Base-by-base conservation (phyloP, 2,797 vertebrate genomes). In the Sciurus carolinensis region DNA sequence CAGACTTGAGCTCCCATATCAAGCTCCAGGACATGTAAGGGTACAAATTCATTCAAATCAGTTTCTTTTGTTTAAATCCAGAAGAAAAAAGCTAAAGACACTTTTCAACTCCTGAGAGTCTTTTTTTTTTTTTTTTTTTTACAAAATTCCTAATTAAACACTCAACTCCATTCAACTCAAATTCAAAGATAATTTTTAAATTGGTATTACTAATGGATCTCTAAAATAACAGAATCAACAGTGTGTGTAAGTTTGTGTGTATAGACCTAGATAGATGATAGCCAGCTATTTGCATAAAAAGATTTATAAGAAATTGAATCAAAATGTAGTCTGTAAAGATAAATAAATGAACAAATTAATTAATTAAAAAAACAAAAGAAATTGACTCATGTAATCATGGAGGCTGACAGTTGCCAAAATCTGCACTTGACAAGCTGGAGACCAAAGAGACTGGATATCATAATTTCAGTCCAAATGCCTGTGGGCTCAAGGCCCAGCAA, bases 141-240 rank as follows among this genome's bases (percentile, higher is more conserved):
- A 79, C 9, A 69, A 89, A 90, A 90, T 52, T 59, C 24, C 9
- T 17, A 89, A 71, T 7, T 62, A 42, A 89, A 82, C 18, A 39
- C 12, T 72, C 33, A 82, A 80, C 7, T 72, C 20, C 1, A n/a
- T n/a, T 28, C 44, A 84, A 87, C 47, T 90, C 7, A 71, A 59
- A 90, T 87, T 72, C 17, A 90, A n/a, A 73, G 33, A 64, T 36
- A 91, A 77, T 72, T 93, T 93, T 77, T 44, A 96, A 36, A 20
- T 84, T 26, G 89, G 13, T 69, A 28, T 69, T 67, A 12, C 28
- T 26, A 76, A 77, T 14, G 8, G 0, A 33, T 90, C 30, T 87
- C 33, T 33, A 73, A 73, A 91, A 18, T 76, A 75, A 72, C 22
- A 84, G 42, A 91, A 75, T 24, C 3, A 83, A 15, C 5, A 79